A percentile compares a stretch with the other conserved stretches of the same genome.
Evolutionary conservation across 2,113 vertebrate species (phyloP).

Genomic region (Litocranius walleri): DNA sequence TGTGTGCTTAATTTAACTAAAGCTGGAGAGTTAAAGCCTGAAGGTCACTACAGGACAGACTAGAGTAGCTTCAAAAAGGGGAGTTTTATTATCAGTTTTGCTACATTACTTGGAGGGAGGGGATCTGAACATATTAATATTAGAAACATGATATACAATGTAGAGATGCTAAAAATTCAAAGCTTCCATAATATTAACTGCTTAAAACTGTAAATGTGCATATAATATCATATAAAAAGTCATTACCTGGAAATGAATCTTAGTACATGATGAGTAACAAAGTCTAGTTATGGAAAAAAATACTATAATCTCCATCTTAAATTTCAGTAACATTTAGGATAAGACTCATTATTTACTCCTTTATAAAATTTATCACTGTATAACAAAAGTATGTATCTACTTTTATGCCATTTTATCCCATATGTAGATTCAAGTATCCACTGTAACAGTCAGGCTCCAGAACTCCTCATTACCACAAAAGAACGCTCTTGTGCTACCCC

Average conservation of each 20-base stretch:
- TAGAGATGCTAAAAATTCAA: conserved; percentile 38
- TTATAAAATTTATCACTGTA: not conserved
- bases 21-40: conserved; percentile 84
- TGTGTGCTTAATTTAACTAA: conserved; percentile 86
- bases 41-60: conserved; percentile 86
- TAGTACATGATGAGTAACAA: not conserved
- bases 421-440: not conserved
- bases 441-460: not conserved
- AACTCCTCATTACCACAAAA: not conserved
- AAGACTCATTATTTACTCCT: conserved; percentile 1
- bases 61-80: conserved; percentile 60
- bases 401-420: not conserved
- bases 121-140: not conserved
- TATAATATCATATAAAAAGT: not conserved
- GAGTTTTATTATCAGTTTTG: conserved; percentile 49
- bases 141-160: not conserved
- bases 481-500: not conserved
- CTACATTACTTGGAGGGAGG: conserved; percentile 4
- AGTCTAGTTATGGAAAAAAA: not conserved
- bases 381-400: not conserved
- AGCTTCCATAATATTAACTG: not conserved
- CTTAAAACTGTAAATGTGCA: conserved; percentile 3
- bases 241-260: not conserved
- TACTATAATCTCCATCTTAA: not conserved
- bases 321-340: not conserved